Conservation (phyloP, 2,797 vertebrate genomes). For the Sebastiscus albofasciatus region DNA sequence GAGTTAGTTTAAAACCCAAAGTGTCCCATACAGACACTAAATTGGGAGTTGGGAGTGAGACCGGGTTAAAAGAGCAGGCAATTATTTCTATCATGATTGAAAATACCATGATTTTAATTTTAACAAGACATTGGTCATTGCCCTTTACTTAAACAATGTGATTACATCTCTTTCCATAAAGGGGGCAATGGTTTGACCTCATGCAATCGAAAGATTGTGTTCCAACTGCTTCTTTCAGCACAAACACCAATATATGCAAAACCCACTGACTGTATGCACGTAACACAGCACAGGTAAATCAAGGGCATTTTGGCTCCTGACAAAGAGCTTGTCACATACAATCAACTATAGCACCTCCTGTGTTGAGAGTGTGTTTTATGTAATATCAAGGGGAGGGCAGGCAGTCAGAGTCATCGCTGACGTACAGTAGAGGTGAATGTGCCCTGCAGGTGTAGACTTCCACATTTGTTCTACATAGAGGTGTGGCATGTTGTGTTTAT, state of each 20-base stretch:
- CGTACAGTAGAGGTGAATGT: slow-evolving; percentile 31
- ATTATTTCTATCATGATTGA: background rate
- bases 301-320: slow-evolving; percentile 35
- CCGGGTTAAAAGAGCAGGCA: background rate
- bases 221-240: background rate
- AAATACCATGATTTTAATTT: background rate
- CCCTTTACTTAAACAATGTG: background rate
- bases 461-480: background rate
- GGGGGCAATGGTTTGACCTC: background rate
- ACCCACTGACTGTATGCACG: background rate
- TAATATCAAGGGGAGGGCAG: slow-evolving; percentile 20
- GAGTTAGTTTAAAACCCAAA: background rate
- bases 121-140: background rate
- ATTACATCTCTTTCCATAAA: background rate
- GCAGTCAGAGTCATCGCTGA: slow-evolving; percentile 32
- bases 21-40: too few species aligned
- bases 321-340: slow-evolving; percentile 57
- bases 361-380: slow-evolving; percentile 33
- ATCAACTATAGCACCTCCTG: slow-evolving; percentile 48
- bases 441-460: slow-evolving; percentile 37
- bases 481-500: background rate
- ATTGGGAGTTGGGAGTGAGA: background rate
- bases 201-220: background rate
- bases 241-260: background rate
- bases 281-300: background rate